Evolutionary conservation across 2,797 vertebrate genomes (phyloP).

Genomic region (Glossophaga mutica): DNA sequence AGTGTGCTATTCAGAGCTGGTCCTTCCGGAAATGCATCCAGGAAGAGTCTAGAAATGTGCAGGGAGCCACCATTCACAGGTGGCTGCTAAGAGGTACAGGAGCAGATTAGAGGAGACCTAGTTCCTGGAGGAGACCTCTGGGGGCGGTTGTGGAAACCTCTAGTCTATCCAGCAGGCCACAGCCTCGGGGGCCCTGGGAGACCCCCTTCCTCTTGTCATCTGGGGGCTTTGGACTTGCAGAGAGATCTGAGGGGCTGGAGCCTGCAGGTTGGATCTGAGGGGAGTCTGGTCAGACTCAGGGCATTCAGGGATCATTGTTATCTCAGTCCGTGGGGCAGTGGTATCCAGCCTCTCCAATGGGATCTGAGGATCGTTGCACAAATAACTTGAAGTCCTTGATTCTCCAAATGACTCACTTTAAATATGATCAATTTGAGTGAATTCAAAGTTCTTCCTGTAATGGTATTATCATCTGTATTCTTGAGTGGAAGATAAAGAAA

Average conservation of each 20-base stretch:
- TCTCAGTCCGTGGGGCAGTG: not conserved
- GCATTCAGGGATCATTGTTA: not conserved
- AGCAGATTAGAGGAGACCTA: not conserved
- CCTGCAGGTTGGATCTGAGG: not conserved
- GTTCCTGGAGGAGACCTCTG: not conserved
- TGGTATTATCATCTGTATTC: not conserved
- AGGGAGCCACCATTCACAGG: not conserved
- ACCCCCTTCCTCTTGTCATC: not conserved
- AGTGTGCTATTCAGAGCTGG: not conserved
- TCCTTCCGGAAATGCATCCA: not conserved
- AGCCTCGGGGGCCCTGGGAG: not conserved
- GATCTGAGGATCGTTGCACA: not conserved
- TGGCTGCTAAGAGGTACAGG: not conserved
- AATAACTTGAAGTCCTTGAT: not conserved
- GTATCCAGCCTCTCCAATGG: not conserved
- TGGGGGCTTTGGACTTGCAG: not conserved
- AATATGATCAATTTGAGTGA: not conserved
- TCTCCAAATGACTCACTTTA: not conserved
- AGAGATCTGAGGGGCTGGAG: not conserved
- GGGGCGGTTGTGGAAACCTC: not conserved
- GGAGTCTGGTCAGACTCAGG: not conserved
- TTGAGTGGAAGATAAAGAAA: not conserved
- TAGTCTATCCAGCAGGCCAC: not conserved
- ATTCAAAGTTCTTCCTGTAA: not conserved
- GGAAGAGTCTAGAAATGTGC: not conserved